Evolutionary conservation across 1,140 invertebrate genomes (phyloP).

Genomic region (Epicauta chinensis): DNA sequence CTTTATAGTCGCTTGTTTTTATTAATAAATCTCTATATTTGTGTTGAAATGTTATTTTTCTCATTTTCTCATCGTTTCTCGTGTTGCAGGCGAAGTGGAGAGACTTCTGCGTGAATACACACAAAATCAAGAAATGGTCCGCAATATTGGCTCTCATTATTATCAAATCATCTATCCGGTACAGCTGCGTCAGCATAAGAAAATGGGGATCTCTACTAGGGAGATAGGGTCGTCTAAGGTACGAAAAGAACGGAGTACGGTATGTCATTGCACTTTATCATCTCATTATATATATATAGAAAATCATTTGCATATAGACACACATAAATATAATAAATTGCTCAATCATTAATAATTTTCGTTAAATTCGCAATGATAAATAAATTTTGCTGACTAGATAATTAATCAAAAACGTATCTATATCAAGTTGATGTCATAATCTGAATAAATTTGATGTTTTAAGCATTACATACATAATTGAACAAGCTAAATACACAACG

Average conservation of each 20-base stretch:
- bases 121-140: conserved; percentile 86
- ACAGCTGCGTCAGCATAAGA: conserved; percentile 87
- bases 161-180: conserved; percentile 94
- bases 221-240: conserved; percentile 79
- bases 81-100: conserved; percentile 75
- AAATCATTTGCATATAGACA: too few relatives aligned
- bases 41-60: not conserved
- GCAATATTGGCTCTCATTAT: conserved; percentile 80
- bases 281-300: conserved; percentile 24
- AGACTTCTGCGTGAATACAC: conserved; percentile 78
- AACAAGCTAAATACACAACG: too few relatives aligned
- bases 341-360: too few relatives aligned
- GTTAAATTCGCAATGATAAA: too few relatives aligned
- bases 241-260: conserved; percentile 48
- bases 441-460: too few relatives aligned
- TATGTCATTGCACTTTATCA: conserved; percentile 42
- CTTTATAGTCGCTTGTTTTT: not conserved
- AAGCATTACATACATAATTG: too few relatives aligned
- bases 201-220: conserved; percentile 88
- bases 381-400: too few relatives aligned
- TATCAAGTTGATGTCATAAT: too few relatives aligned
- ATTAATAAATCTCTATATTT: not conserved
- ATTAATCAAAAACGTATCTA: too few relatives aligned
- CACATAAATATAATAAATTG: too few relatives aligned
- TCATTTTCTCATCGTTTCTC: too few relatives aligned